Evolutionary conservation across 2,113 vertebrate species (phyloP).

Genomic region (Sarotherodon lohbergeri): DNA sequence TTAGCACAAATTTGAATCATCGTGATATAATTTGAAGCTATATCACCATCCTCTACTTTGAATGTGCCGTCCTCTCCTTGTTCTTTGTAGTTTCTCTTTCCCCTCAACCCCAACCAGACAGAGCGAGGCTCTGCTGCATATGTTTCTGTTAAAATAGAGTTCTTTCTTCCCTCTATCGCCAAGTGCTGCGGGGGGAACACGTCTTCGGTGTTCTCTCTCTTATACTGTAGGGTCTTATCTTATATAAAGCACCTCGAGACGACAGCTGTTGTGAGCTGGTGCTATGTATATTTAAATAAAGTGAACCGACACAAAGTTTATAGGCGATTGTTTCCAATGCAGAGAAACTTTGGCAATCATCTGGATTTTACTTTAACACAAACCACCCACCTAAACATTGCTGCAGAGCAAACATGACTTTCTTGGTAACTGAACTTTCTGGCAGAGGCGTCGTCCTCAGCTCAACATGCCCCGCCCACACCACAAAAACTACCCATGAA

Average conservation of each 20-base stretch:
- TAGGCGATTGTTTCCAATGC: background rate
- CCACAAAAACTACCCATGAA: background rate
- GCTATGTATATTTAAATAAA: background rate
- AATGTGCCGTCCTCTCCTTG: background rate
- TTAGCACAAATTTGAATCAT: background rate
- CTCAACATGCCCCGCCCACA: background rate
- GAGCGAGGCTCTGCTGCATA: accelerated
- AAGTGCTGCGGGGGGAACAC: accelerated
- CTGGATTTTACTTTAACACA: background rate
- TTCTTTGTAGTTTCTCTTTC: background rate
- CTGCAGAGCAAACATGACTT: background rate
- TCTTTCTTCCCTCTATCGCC: background rate
- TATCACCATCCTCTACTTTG: background rate
- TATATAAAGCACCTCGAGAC: accelerated
- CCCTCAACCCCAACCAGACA: background rate
- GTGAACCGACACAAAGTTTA: accelerated
- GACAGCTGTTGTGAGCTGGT: background rate
- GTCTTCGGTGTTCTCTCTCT: background rate
- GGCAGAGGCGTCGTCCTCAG: background rate
- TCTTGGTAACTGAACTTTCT: background rate
- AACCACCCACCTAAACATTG: background rate
- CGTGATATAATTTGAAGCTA: background rate
- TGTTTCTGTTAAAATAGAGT: background rate
- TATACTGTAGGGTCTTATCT: background rate
- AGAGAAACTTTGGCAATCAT: background rate